Evolutionary conservation across 2,888 invertebrate species (phyloP).

Genomic region (Scelioninae gen. 2): DNA sequence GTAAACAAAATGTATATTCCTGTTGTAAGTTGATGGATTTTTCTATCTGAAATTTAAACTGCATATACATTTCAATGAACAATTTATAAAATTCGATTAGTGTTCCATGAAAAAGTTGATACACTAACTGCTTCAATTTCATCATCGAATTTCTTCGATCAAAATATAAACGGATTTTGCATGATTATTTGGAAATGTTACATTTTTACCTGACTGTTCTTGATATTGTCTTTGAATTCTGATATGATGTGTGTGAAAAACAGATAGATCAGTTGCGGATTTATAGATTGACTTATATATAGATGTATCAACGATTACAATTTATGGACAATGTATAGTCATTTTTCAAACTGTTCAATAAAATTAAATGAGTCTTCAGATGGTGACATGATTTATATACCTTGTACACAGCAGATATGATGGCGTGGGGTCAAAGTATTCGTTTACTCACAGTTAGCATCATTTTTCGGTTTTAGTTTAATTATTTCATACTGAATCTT

Average conservation of each 20-base stretch:
- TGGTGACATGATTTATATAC: slow-evolving; percentile 15
- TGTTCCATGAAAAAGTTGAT: too few species aligned
- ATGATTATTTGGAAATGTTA: background rate
- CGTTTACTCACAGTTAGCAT: background rate
- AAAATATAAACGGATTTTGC: background rate
- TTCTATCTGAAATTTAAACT: too few species aligned
- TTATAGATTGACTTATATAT: slow-evolving; percentile 37
- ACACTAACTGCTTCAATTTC: too few species aligned
- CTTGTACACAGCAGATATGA: background rate
- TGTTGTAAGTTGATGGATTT: too few species aligned
- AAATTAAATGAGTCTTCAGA: slow-evolving; percentile 41
- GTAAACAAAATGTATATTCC: too few species aligned
- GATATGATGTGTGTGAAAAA: too few species aligned
- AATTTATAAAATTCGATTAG: too few species aligned
- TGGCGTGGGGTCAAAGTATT: slow-evolving; percentile 2
- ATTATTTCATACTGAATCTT: too few species aligned
- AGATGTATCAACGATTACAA: slow-evolving; percentile 27
- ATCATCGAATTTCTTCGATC: background rate
- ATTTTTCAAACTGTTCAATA: slow-evolving; percentile 41
- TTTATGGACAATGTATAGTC: slow-evolving; percentile 35
- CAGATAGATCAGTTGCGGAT: slow-evolving; percentile 31
- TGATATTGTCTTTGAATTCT: background rate
- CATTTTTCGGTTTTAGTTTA: too few species aligned
- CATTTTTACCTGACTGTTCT: background rate
- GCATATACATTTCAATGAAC: too few species aligned